A percentile compares a stretch with the other conserved stretches of the same genome.
Evolutionary conservation across 2,888 invertebrate genomes (phyloP).

Genomic region (Peribatodes rhomboidaria): DNA sequence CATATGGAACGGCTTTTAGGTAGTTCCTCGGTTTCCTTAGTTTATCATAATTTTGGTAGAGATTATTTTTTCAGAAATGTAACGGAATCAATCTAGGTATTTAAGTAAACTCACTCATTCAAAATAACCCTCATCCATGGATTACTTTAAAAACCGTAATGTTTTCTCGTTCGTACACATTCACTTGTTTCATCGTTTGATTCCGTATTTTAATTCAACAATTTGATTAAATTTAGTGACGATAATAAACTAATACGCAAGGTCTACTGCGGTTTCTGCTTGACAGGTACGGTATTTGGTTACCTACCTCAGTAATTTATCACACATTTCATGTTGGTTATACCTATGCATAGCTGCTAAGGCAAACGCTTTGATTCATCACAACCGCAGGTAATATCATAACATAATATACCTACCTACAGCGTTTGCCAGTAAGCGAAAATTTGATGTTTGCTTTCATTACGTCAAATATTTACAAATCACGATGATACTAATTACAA

Average conservation of each 20-base stretch:
- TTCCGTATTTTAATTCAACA: background rate
- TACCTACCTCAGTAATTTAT: conserved; percentile 32
- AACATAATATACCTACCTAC: no score
- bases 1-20: no score
- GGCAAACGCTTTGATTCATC: background rate
- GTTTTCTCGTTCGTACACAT: no score
- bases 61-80: no score
- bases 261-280: conserved; percentile 53
- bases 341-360: background rate
- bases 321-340: conserved; percentile 16
- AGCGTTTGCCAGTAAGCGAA: conserved; percentile 8
- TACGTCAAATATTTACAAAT: conserved; percentile 45
- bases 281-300: conserved; percentile 41
- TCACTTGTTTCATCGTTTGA: background rate
- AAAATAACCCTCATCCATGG: no score
- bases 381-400: conserved; percentile 25
- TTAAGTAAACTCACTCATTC: no score
- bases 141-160: no score
- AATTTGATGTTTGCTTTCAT: conserved; percentile 21
- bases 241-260: conserved; percentile 45
- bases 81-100: no score
- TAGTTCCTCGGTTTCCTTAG: no score
- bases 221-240: conserved; percentile 1
- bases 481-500: conserved; percentile 23
- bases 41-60: no score